These are phyloP conservation scores for Epirrita christyi DNA, from an alignment of 2,888 invertebrate species.

Conservation along the genomic window DNA sequence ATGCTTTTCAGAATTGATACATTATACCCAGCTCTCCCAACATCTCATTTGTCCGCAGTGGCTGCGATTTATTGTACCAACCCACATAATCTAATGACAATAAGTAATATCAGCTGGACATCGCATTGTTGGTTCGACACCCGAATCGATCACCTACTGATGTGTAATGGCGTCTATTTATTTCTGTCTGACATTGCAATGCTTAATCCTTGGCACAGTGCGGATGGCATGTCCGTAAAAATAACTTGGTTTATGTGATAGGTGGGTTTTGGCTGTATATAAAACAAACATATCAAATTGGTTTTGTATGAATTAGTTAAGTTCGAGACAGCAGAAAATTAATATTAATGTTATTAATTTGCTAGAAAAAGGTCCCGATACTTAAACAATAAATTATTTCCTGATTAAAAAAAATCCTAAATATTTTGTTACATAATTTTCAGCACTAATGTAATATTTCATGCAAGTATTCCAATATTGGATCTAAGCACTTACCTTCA, in stretches of 20 bases:
- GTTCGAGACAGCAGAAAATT: too few species aligned
- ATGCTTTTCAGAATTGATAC: background rate
- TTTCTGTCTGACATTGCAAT: slow-evolving; percentile 73
- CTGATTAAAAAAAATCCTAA: too few species aligned
- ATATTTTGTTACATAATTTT: too few species aligned
- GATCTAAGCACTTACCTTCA: slow-evolving; percentile 4
- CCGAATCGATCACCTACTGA: slow-evolving; percentile 69
- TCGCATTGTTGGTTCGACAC: slow-evolving; percentile 38
- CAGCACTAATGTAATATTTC: too few species aligned
- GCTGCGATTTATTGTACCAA: slow-evolving; percentile 20
- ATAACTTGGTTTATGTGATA: slow-evolving; percentile 47
- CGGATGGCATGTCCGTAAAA: slow-evolving; percentile 73
- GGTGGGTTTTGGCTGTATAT: background rate
- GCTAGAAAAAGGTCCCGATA: too few species aligned
- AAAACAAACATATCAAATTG: too few species aligned
- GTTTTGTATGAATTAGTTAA: too few species aligned
- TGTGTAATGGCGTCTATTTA: slow-evolving; percentile 76
- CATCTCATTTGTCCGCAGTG: slow-evolving; percentile 10
- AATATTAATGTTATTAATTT: too few species aligned
- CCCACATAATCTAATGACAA: slow-evolving; percentile 33
- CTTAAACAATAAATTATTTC: too few species aligned
- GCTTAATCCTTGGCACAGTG: slow-evolving; percentile 79
- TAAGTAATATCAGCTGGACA: slow-evolving; percentile 31
- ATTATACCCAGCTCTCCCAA: background rate
- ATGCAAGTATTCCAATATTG: background rate